Evolutionary conservation across 2,113 vertebrate genomes (phyloP), one percentile per base, ranked within the genome.

Genomic region (Apteryx mantelli): DNA sequence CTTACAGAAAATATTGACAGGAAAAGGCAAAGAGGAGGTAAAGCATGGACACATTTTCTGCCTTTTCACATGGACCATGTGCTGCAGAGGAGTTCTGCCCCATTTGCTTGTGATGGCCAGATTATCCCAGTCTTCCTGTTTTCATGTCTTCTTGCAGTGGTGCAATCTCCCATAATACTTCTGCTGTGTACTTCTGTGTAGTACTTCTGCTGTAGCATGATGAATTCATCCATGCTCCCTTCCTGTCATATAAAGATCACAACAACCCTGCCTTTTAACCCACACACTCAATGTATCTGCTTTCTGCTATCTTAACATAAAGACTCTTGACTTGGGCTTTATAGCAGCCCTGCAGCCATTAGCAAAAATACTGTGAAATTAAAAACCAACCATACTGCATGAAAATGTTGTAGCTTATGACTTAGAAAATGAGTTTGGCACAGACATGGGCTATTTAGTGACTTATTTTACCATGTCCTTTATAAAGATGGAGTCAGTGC

Each of bases 11-110:
- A 69, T 16, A 68, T 8, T 9, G 34, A 56, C 5, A 32, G n/a
- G 63, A 48, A 73, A 90, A 77, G 13, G 32, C 44, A 56, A 19
- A 48, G 21, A 21, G 1, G 3, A 93, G 8, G 13, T 82, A 50
- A 12, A 66, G 5, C 40, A 55, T 20, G 13, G 2, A 13, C 58
- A 8, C 73, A 5, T 82, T 17, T 0, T 44, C 22, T 80, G 4
- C 15, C n/a, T 81, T 56, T 8, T 61, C 6, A 4, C 6, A 2
- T 7, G 53, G 34, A 22, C 50, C 2, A 1, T 18, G 14, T 10
- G 26, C 44, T 91, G 38, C 26, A 40, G 10, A 26, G n/a, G 28
- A 46, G 44, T 89, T 28, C 32, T 91, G 66, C 18, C 44, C 4
- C 13, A 32, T 24, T 86, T 50, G 3, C 3, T 5, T 2, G 0